These are phyloP conservation scores for Bambusicola thoracicus DNA, from an alignment of 2,113 vertebrate genomes.

Conservation along the genomic window DNA sequence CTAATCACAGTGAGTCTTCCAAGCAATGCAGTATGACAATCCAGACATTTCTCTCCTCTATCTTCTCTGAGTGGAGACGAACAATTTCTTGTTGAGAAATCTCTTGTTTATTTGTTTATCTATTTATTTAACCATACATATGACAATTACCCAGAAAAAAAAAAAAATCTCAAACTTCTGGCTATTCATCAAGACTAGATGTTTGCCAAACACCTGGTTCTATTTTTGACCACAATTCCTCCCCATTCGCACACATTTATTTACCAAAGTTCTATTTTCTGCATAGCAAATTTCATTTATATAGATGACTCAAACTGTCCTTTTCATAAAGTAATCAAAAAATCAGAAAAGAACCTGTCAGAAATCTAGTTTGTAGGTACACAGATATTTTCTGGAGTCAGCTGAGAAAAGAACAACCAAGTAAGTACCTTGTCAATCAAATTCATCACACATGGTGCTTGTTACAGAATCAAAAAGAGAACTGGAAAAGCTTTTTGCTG, in stretches of 20 bases:
- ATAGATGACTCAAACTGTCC: neutral
- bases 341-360: neutral
- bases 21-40: neutral
- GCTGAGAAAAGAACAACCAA: neutral
- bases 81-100: neutral
- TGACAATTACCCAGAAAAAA: neutral
- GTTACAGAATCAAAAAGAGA: neutral
- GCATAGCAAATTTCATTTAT: accelerated
- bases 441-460: neutral
- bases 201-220: neutral
- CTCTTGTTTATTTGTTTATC: neutral
- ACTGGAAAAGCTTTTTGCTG: neutral
- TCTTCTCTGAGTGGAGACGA: neutral
- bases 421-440: neutral
- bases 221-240: neutral
- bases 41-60: neutral
- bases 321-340: neutral
- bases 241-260: neutral
- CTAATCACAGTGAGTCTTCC: neutral
- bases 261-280: neutral
- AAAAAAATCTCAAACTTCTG: neutral
- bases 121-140: neutral
- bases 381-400: neutral
- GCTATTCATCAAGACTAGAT: neutral
- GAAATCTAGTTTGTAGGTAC: neutral